Percentiles rank a stretch among this genome's conserved stretches.
Conservation (phyloP, 2,797 vertebrate species). For the Borostomias antarcticus region DNA sequence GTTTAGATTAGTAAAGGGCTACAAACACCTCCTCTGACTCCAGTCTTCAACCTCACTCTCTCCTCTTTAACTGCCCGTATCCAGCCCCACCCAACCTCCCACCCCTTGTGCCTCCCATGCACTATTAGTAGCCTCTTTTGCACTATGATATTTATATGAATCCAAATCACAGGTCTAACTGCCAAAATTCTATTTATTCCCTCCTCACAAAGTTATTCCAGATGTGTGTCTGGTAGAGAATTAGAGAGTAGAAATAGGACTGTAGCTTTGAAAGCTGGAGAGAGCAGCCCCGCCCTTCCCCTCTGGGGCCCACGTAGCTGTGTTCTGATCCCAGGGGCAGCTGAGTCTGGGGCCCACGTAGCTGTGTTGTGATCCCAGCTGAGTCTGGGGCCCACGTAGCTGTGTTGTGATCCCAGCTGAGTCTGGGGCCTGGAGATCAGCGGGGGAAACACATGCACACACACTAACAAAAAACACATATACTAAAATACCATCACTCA, state of each 20-base stretch:
- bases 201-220: constrained; percentile 49
- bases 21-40: background rate
- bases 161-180: constrained; percentile 55
- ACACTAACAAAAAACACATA: no score
- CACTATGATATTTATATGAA: constrained; percentile 51
- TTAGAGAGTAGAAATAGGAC: constrained; percentile 40
- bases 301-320: constrained; percentile 1
- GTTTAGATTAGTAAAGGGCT: no score
- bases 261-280: constrained; percentile 26
- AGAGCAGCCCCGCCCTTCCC: constrained; percentile 24
- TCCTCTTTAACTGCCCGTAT: constrained; percentile 24
- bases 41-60: background rate
- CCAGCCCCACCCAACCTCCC: constrained; percentile 29
- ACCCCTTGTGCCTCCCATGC: constrained; percentile 7
- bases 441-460: background rate
- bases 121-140: constrained; percentile 37
- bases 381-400: constrained; percentile 2
- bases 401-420: constrained; percentile 9
- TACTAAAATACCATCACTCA: background rate
- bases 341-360: constrained; percentile 1
- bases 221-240: constrained; percentile 45
- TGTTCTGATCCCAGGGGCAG: constrained; percentile 12
- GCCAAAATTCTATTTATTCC: constrained; percentile 51
- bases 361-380: constrained; percentile 9
- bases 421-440: constrained; percentile 1